Evolutionary conservation across 2,888 invertebrate species (phyloP).

Genomic region (Hemaris fuciformis): DNA sequence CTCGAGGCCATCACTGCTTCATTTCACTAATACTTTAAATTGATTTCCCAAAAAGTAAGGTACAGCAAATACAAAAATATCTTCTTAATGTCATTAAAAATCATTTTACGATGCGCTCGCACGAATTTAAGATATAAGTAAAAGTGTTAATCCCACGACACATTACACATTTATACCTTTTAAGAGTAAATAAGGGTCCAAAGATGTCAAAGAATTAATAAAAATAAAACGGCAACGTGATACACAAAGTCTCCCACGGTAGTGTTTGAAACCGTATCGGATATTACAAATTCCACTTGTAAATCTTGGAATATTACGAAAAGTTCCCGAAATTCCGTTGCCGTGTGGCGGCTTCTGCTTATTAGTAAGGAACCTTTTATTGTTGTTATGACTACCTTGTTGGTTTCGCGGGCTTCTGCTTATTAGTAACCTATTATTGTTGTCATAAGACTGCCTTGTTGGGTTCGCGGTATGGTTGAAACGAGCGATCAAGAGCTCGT

Average conservation of each 20-base stretch:
- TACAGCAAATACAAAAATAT: neutral
- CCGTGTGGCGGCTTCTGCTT: neutral
- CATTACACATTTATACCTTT: neutral
- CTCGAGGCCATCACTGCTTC: no score
- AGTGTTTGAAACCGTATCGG: neutral
- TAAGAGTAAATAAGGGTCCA: neutral
- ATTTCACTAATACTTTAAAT: neutral
- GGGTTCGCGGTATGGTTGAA: neutral
- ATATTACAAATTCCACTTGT: constrained; percentile 10
- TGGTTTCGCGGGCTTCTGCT: neutral
- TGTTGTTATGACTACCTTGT: neutral
- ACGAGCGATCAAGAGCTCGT: no score
- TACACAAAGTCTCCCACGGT: constrained; percentile 8
- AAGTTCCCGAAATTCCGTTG: constrained; percentile 1
- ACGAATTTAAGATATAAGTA: neutral
- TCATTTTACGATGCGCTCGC: neutral
- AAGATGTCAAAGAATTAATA: neutral
- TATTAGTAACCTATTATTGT: neutral
- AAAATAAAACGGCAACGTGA: neutral
- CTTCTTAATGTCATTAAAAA: neutral
- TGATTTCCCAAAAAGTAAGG: neutral
- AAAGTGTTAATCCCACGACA: neutral
- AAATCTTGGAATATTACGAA: constrained; percentile 13
- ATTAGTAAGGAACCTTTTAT: neutral
- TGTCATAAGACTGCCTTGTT: neutral